Base-by-base conservation (phyloP, 2,113 vertebrate genomes). In the Anseranas semipalmata region DNA sequence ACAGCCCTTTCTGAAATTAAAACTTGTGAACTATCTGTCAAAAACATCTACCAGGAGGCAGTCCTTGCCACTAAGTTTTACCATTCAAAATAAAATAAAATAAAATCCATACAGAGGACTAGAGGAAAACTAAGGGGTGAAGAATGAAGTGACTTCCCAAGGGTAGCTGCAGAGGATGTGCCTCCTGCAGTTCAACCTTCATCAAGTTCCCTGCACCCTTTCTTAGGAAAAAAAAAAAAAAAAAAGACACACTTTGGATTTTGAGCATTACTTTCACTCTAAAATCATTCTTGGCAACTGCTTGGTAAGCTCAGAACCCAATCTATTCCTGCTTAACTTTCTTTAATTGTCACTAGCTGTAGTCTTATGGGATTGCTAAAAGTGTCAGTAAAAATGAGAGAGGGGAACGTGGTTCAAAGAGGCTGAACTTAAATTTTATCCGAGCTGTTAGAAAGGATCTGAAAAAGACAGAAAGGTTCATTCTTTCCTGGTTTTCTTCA, bases 371-470 rank as follows among this genome's bases (percentile, higher is more conserved):
- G 24, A 60, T 72, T 88, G 46, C 60, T 85, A 50, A 56, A 90
- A 86, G 46, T 43, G 68, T 83, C 85, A 89, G 83, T 39, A 60
- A 63, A 96, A 95, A 80, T 9, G 59, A 93, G 56, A 92, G n/a
- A 76, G 70, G 80, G 14, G 17, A 86, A 27, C 1, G 2, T 1
- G 0, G 72, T 72, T 86, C 79, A 74, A 68, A 46, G 60, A 89
- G 55, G 46, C 86, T 91, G 90, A 93, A 83, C 37, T 65, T 86
- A 78, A 93, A 91, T 90, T 77, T 71, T 75, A 93, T 71, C 92
- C 77, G 37, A 24, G 41, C 55, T 24, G 45, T 84, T 84, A 65
- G 11, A 84, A 89, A 72, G 46, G 52, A 73, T 32, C 32, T 90
- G 56, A 94, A 66, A 75, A 67, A 90, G 72, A 80, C 37, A 86